A percentile compares a stretch with the other conserved stretches of the same genome.
These are phyloP conservation scores for Strix aluco DNA, from an alignment of 2,113 vertebrate species.

Conservation along the genomic window DNA sequence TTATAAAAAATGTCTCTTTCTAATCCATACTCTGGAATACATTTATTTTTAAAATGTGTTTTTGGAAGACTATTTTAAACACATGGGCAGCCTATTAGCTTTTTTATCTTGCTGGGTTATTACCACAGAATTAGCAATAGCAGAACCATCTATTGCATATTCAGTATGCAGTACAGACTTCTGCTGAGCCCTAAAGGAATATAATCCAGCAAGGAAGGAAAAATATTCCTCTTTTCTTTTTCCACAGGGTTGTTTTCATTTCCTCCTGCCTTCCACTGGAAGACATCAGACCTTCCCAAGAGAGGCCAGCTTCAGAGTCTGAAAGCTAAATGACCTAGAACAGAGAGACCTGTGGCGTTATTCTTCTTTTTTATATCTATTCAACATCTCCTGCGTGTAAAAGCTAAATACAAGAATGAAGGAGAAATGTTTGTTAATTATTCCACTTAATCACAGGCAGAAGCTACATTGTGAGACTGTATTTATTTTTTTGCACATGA, in stretches of 20 bases:
- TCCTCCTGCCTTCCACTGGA: constrained; percentile 39
- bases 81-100: background rate
- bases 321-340: constrained; percentile 34
- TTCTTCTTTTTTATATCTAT: background rate
- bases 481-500: constrained; percentile 2
- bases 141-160: constrained; percentile 2
- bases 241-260: constrained; percentile 45
- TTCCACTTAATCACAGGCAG: background rate
- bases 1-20: background rate
- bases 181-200: constrained; percentile 20
- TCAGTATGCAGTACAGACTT: background rate
- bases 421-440: background rate
- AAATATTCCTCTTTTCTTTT: constrained; percentile 57
- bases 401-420: background rate
- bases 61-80: constrained; percentile 30
- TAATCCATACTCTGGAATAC: constrained; percentile 14
- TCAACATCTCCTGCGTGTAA: background rate
- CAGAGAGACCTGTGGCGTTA: background rate
- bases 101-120: constrained; percentile 39
- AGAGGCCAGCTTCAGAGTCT: background rate
- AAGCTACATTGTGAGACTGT: background rate
- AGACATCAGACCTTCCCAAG: constrained; percentile 38
- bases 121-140: constrained; percentile 48
- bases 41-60: constrained; percentile 18
- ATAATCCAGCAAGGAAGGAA: constrained; percentile 10